Percentiles rank a stretch among this genome's conserved stretches.
Conservation (phyloP, 2,113 vertebrate species). For the Ciconia maguari region DNA sequence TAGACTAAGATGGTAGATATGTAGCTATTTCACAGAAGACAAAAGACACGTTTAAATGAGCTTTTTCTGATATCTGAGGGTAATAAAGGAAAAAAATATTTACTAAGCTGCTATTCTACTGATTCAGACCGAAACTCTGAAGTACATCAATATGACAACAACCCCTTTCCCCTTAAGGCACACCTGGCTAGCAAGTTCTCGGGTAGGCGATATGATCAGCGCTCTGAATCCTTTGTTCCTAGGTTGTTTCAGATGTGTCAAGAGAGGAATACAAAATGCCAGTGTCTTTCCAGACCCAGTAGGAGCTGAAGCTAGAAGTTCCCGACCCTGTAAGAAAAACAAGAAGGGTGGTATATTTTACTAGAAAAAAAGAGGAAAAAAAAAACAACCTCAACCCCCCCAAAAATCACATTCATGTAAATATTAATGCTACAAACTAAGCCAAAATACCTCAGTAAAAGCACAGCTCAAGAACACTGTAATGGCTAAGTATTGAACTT, state of each 20-base stretch:
- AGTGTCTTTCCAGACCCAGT: constrained; percentile 96
- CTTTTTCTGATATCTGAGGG: background rate
- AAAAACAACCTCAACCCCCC: no score
- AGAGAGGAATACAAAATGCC: constrained; percentile 91
- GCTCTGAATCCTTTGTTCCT: constrained; percentile 92
- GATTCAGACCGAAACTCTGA: background rate
- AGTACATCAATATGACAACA: background rate
- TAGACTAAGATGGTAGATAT: background rate
- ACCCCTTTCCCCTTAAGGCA: background rate
- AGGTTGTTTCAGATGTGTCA: constrained; percentile 87
- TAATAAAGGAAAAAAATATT: background rate
- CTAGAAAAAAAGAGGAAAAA: rapidly evolving
- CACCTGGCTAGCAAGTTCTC: constrained; percentile 94
- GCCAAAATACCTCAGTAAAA: background rate
- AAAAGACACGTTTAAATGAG: background rate
- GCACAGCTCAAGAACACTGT: background rate
- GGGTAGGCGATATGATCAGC: constrained; percentile 90
- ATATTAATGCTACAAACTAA: background rate
- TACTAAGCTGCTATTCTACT: background rate
- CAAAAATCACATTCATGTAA: background rate
- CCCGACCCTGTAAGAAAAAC: constrained; percentile 78
- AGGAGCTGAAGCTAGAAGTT: constrained; percentile 93
- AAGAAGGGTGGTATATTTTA: background rate
- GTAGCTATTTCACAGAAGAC: background rate
- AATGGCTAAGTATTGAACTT: background rate